Conservation (phyloP, 1,140 invertebrate genomes). For the Drosophila littoralis region DNA sequence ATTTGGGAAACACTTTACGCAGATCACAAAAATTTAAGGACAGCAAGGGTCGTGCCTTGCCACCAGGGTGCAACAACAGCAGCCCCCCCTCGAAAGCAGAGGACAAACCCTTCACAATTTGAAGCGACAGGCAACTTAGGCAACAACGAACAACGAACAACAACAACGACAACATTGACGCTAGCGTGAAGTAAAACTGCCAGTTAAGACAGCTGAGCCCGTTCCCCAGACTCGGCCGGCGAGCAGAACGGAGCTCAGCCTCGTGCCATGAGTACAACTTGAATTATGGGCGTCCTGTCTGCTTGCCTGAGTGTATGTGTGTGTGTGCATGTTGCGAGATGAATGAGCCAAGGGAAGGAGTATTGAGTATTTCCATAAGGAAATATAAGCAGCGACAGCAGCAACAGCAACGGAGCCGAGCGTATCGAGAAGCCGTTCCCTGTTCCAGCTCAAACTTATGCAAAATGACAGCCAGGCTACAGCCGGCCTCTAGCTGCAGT, state of each 20-base stretch:
- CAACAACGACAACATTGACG: constrained; percentile 25
- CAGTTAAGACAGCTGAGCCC: constrained; percentile 77
- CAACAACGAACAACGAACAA: constrained; percentile 20
- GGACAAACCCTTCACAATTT: constrained; percentile 29
- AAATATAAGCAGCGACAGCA: constrained; percentile 65
- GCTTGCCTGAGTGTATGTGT: constrained; percentile 34
- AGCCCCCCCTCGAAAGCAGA: constrained; percentile 10
- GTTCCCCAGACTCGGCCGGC: constrained; percentile 41
- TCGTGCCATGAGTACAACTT: constrained; percentile 76
- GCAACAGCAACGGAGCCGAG: constrained; percentile 29
- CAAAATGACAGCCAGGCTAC: constrained; percentile 49
- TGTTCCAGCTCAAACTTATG: constrained; percentile 51
- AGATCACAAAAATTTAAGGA: constrained; percentile 50
- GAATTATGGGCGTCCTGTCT: constrained; percentile 78
- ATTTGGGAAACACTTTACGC: constrained; percentile 79
- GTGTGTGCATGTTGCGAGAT: constrained; percentile 61
- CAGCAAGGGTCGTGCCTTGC: constrained; percentile 31
- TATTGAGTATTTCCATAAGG: constrained; percentile 80
- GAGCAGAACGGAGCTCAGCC: constrained; percentile 39
- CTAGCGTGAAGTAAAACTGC: constrained; percentile 77
- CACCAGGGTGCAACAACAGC: constrained; percentile 42
- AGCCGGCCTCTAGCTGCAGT: constrained; percentile 18
- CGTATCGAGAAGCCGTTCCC: constrained; percentile 30
- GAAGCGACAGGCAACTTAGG: constrained; percentile 50
- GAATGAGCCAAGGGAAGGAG: constrained; percentile 78